phyloP scores from a whole-genome alignment of 92 coral and sea anemone species.

The Phenganax subtilis region DNA sequence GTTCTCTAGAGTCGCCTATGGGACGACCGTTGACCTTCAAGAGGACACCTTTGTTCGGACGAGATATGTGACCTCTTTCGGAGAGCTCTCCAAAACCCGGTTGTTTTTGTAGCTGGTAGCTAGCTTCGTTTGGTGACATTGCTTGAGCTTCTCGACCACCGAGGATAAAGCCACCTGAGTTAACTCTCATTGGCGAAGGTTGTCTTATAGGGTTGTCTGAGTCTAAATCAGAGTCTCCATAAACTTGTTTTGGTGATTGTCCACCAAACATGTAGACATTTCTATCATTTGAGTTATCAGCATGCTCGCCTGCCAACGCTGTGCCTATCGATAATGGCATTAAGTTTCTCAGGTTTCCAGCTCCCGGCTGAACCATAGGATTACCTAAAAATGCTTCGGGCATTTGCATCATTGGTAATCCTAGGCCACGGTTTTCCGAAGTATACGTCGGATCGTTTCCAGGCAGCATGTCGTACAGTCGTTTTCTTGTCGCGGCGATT shows the following conservation, averaged over 20 bases:
- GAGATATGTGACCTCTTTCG: constrained; percentile 20
- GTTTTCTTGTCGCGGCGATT: constrained; percentile 26
- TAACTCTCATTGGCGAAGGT: neutral
- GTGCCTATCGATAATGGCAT: neutral
- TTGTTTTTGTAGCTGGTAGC: constrained; percentile 17
- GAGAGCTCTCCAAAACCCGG: constrained; percentile 1
- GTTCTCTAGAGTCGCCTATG: constrained; percentile 72
- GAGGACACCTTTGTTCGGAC: constrained; percentile 32
- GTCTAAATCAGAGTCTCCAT: neutral
- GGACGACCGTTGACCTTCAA: constrained; percentile 87
- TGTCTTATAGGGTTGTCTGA: neutral
- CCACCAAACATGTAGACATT: constrained; percentile 25
- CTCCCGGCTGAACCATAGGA: constrained; percentile 26
- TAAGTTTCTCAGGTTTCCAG: constrained; percentile 15
- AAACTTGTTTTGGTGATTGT: constrained; percentile 8
- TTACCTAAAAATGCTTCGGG: constrained; percentile 36
- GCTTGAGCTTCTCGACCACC: constrained; percentile 28
- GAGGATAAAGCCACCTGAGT: constrained; percentile 7
- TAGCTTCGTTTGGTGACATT: constrained; percentile 33
- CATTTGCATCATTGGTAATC: constrained; percentile 22
- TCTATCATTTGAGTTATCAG: constrained; percentile 33
- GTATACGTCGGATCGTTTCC: constrained; percentile 40
- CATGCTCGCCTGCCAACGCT: constrained; percentile 35
- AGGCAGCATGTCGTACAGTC: constrained; percentile 29
- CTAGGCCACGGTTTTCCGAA: constrained; percentile 18